Percentiles rank a stretch among this genome's conserved stretches.
phyloP scores from a whole-genome alignment of 2,888 invertebrate genomes.

The Cancer borealis region DNA sequence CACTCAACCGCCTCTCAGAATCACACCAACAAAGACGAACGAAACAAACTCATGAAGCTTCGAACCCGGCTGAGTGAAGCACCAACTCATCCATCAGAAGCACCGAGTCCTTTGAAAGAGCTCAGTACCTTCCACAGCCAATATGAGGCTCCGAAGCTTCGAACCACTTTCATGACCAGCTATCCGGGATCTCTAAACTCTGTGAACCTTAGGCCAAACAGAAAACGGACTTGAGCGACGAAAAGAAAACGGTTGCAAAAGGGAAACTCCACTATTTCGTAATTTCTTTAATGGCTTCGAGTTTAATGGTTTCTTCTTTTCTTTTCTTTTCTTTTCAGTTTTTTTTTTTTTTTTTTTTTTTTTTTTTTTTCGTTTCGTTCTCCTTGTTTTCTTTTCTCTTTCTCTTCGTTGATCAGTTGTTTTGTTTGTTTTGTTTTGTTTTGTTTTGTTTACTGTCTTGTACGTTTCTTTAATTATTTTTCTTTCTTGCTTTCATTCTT shows the following conservation, averaged over 20 bases:
- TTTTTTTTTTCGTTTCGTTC: too few relatives aligned
- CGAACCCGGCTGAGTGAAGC: neutral
- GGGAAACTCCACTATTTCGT: neutral
- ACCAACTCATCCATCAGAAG: neutral
- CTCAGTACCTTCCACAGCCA: neutral
- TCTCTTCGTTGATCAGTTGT: neutral
- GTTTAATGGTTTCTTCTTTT: neutral
- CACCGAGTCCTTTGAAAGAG: neutral
- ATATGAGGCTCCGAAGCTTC: neutral
- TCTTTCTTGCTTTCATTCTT: too few relatives aligned
- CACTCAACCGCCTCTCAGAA: neutral
- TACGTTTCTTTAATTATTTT: too few relatives aligned
- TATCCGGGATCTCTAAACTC: neutral
- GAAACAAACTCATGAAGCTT: neutral
- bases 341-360: neutral
- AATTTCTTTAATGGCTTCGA: neutral
- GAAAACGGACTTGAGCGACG: neutral
- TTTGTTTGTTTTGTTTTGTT: too few relatives aligned
- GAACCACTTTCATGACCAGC: constrained; percentile 1
- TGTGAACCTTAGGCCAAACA: constrained; percentile 9
- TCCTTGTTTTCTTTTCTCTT: neutral
- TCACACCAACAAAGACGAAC: neutral
- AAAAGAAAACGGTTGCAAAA: neutral
- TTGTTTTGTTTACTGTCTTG: too few relatives aligned
- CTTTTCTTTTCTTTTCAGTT: too few relatives aligned